Base-by-base conservation (phyloP, 2,888 invertebrate genomes). In the Ophion slaviceki region DNA sequence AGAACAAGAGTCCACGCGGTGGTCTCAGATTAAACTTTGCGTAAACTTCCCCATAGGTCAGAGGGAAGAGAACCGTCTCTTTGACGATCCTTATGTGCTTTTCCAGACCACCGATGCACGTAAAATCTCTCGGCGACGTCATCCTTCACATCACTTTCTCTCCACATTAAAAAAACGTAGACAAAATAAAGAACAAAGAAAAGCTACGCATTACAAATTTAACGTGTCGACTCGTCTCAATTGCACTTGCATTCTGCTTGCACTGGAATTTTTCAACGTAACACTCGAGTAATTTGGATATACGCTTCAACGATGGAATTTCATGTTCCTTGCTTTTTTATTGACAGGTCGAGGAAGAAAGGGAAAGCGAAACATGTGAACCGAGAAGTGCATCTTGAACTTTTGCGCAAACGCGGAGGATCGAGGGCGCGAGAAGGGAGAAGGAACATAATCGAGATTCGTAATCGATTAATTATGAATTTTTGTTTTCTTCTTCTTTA, bases 21-120 rank as follows among this genome's bases (percentile, higher is more conserved):
- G 98, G 98, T 78, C 96, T 95, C 2, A 98, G 96, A 90, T 97
- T 96, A 93, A 98, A 98, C 91, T 96, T 96, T 82, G 96, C 95
- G 93, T 98, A 98, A 53, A 98, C 95, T 88, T 98, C 97, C 0
- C 98, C 97, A 92, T 98, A 98, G 95, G 98, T 96, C 88, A 98
- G 95, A 0, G 98, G 98, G 90, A 98, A 97, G 17, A 98, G 95
- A 3, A 98, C 97, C 96, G 98, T 98, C 94, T 98, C 98, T 90
- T 98, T 97, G 28, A 98, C 95, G 90, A 97, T 96, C 91, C 96
- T 96, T 85, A 98, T 96, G 92, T 98, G 98, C 76, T 96, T 96
- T 89, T 97, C 96, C 89, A 98, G 94, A 10, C 98, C 98, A 36
- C 98, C 98, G 61, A 98, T 96, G 80, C 92, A 93, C 8, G 93